Evolutionary conservation across 2,113 vertebrate genomes (phyloP).

Genomic region (Eublepharis macularius): DNA sequence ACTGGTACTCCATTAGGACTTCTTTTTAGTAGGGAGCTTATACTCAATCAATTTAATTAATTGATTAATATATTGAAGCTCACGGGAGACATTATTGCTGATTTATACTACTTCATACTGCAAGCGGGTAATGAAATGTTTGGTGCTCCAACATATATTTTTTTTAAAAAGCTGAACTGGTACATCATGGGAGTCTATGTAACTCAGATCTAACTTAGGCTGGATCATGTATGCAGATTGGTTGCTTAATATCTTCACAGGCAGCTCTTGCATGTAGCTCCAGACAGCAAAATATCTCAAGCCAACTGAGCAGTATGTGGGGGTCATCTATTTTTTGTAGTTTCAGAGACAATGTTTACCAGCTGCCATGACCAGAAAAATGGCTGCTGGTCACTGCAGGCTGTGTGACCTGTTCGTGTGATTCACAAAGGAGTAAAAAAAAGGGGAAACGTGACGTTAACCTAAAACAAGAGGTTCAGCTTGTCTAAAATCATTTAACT

Average conservation of each 20-base stretch:
- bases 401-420: not conserved
- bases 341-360: not conserved
- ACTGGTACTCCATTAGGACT: not conserved
- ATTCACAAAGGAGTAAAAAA: not conserved
- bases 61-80: not conserved
- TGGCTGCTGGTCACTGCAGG: not conserved
- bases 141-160: too few relatives aligned
- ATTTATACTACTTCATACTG: not conserved
- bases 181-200: not conserved
- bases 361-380: not conserved
- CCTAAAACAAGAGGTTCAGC: not conserved
- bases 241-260: not conserved
- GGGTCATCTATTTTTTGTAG: not conserved
- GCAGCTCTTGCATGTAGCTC: too few relatives aligned
- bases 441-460: not conserved
- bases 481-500: not conserved
- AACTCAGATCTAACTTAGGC: not conserved
- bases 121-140: not conserved
- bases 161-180: not conserved
- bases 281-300: not conserved
- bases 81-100: not conserved
- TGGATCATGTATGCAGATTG: not conserved
- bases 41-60: not conserved
- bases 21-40: not conserved
- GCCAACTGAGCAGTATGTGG: not conserved